phyloP scores from a whole-genome alignment of 1,140 invertebrate genomes.

The Camponotus pennsylvanicus region DNA sequence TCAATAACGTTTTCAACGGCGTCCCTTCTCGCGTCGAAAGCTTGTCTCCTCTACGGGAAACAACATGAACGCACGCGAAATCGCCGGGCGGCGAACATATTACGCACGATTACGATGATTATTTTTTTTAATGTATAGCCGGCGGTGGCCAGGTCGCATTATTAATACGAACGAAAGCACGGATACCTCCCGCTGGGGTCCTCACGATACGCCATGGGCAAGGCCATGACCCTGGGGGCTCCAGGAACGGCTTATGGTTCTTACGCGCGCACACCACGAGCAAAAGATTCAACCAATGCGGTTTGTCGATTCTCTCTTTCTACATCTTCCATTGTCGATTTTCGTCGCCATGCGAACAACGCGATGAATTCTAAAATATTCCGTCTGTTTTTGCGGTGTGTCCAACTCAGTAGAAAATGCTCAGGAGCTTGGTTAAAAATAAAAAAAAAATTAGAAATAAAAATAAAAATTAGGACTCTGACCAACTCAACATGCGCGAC shows the following conservation, averaged over 20 bases:
- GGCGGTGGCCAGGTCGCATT: conserved; percentile 73
- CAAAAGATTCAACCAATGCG: conserved; percentile 65
- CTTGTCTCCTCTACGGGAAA: conserved; percentile 45
- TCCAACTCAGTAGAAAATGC: background rate
- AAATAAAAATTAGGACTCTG: background rate
- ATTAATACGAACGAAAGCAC: conserved; percentile 80
- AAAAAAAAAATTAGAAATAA: background rate
- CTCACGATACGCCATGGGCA: conserved; percentile 78
- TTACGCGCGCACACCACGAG: conserved; percentile 57
- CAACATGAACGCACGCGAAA: conserved; percentile 59
- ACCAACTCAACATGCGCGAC: background rate
- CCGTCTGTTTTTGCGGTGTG: background rate
- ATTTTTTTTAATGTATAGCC: conserved; percentile 77
- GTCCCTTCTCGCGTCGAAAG: conserved; percentile 18
- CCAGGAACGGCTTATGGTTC: conserved; percentile 54
- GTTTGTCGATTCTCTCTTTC: conserved; percentile 1
- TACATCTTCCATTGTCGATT: conserved; percentile 12
- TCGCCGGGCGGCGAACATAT: conserved; percentile 70
- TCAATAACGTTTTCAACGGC: conserved; percentile 47
- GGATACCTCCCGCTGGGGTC: conserved; percentile 78
- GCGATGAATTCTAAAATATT: conserved; percentile 15
- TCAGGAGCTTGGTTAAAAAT: background rate
- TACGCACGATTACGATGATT: conserved; percentile 80
- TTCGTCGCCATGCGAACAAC: conserved; percentile 36
- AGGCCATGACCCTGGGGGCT: conserved; percentile 76